Conservation (phyloP, 2,113 vertebrate species). For the Oceanites oceanicus region DNA sequence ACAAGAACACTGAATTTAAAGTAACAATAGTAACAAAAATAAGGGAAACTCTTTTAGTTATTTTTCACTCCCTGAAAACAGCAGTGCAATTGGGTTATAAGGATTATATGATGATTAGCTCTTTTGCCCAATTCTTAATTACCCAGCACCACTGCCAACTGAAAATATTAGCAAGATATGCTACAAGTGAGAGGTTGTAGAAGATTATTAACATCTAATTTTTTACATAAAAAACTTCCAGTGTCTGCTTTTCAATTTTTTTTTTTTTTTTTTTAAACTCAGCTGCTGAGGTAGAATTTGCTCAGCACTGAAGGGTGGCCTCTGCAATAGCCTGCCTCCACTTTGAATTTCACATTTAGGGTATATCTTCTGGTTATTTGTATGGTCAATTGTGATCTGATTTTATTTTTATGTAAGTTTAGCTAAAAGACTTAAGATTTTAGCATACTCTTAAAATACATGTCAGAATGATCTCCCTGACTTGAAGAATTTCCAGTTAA, state of each 20-base stretch:
- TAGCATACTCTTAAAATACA: neutral
- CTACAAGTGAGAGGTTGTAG: neutral
- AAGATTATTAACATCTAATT: neutral
- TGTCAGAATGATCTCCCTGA: neutral
- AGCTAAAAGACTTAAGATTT: neutral
- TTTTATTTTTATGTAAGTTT: neutral
- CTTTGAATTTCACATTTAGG: neutral
- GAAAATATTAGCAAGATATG: neutral
- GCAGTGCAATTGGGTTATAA: neutral
- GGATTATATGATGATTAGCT: neutral
- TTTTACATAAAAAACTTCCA: neutral
- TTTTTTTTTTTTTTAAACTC: neutral
- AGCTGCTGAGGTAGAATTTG: neutral
- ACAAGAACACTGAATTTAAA: neutral
- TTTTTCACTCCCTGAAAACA: neutral
- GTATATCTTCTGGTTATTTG: neutral
- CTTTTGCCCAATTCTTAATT: neutral
- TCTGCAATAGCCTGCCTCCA: neutral
- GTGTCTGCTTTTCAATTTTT: neutral
- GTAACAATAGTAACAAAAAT: neutral
- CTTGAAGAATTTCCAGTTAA: neutral
- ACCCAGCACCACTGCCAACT: neutral
- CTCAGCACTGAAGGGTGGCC: neutral
- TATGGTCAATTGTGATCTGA: neutral
- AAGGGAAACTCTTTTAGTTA: neutral